phyloP scores from a whole-genome alignment of 64 coral and sea anemone genomes.

The Porites lutea region DNA sequence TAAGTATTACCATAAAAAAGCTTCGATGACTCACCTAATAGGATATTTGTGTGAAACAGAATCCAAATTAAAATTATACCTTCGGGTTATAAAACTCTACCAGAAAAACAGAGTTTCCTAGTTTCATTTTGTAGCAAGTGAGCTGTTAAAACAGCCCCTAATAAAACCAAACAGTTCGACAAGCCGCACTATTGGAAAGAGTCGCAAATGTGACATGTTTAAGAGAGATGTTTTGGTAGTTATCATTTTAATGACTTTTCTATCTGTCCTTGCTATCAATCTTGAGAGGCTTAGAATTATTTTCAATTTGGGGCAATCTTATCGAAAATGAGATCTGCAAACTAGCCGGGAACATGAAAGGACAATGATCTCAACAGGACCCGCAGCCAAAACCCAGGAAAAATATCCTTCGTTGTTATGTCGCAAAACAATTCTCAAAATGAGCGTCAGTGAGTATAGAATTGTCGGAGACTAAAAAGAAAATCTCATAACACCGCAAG shows the following conservation, averaged over 20 bases:
- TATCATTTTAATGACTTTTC: conserved; percentile 87
- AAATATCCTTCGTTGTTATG: conserved; percentile 55
- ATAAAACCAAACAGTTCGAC: conserved; percentile 22
- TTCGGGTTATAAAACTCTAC: conserved; percentile 52
- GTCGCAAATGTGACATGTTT: conserved; percentile 67
- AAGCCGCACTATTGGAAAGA: conserved; percentile 56
- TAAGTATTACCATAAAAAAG: conserved; percentile 87
- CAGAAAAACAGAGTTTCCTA: conserved; percentile 15
- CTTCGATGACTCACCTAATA: conserved; percentile 72
- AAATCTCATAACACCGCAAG: conserved; percentile 27
- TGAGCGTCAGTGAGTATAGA: conserved; percentile 19
- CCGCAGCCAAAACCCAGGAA: conserved; percentile 56
- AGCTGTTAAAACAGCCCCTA: not conserved
- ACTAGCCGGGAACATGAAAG: conserved; percentile 93
- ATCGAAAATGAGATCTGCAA: conserved; percentile 89
- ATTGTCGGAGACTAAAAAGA: conserved; percentile 12
- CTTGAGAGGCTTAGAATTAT: conserved; percentile 85
- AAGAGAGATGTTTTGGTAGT: conserved; percentile 57
- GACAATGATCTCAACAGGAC: conserved; percentile 54
- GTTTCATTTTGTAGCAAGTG: conserved; percentile 15
- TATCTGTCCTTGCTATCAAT: conserved; percentile 70
- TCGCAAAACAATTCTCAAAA: not conserved
- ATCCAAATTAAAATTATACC: conserved; percentile 89
- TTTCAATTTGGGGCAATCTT: conserved; percentile 87
- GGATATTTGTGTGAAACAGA: conserved; percentile 85